These are phyloP conservation scores for Pandion haliaetus DNA, from an alignment of 2,113 vertebrate genomes.

Conservation along the genomic window DNA sequence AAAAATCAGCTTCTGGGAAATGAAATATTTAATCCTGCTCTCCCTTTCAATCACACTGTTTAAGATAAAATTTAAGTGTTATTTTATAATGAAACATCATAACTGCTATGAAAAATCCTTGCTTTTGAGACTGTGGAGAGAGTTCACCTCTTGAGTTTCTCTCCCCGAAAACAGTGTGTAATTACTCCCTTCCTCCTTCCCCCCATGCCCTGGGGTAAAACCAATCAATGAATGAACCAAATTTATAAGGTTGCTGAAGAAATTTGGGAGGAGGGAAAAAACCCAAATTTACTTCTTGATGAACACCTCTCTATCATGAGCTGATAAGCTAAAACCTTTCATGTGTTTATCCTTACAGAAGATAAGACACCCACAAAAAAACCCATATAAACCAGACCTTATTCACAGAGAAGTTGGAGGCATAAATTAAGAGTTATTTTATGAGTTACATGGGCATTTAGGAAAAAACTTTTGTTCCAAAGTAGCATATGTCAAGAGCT, in stretches of 20 bases:
- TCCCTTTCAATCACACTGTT: background rate
- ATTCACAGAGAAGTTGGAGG: background rate
- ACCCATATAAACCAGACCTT: background rate
- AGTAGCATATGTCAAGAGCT: background rate
- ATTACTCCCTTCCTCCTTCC: background rate
- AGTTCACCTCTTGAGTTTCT: background rate
- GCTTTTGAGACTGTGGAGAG: background rate
- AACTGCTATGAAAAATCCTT: background rate
- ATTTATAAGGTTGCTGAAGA: background rate
- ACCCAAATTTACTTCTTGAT: background rate
- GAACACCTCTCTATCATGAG: background rate
- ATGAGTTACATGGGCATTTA: background rate
- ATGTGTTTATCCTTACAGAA: background rate
- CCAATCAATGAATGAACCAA: background rate
- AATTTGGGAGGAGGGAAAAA: background rate
- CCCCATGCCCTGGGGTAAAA: background rate
- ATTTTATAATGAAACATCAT: background rate
- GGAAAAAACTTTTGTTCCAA: background rate
- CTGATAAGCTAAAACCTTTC: background rate
- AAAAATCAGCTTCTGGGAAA: background rate
- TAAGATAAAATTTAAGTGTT: background rate
- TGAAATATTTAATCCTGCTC: background rate
- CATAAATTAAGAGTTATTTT: background rate
- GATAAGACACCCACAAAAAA: background rate
- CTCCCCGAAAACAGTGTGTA: too few species aligned